Base-by-base conservation (phyloP, 2,113 vertebrate species). In the Promerops cafer region DNA sequence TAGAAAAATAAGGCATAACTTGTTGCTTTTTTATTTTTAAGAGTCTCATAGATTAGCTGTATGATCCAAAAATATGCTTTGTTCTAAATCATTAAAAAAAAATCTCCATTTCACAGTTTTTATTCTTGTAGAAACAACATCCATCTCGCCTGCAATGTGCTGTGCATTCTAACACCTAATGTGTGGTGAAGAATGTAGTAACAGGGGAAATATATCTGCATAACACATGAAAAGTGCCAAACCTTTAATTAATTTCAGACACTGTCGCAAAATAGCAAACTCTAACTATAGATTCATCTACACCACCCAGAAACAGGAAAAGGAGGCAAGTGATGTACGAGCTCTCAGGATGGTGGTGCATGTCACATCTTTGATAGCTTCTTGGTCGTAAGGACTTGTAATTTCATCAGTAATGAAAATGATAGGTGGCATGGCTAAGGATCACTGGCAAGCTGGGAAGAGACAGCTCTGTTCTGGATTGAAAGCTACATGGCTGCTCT, bases 11-110 rank as follows among this genome's bases (percentile, higher is more conserved):
- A 97, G 61, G 56, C 70, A 95, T 78, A 93, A 95, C 40, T 95
- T 94, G 96, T 95, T 96, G 95, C 90, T 91, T 97, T 97, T 98
- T 95, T 96, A 97, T 94, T 97, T 97, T 96, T 90, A 83, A 97
- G 93, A 91, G 24, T 79, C 54, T 96, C 72, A 82, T 85, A 83
- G 61, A 96, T 94, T 84, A 76, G 76, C 77, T 59, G 79, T 79
- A 86, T 11, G 9, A 75, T 96, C 82, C 90, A 85, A 97, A 96
- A 98, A 97, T 97, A 94, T 47, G 14, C 54, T 95, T 92, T 92
- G 94, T 94, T 97, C 90, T 86, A 93, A 96, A 96, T 83, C 23
- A 86, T 86, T 84, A 85, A 87, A 96, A n/a, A n/a, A 83, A 79
- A 97, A 44, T 95, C 87, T 75, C 59, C 33, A 53, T 61, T 97